Evolutionary conservation across 2,888 invertebrate genomes (phyloP).

Genomic region (Rhagonycha lutea): DNA sequence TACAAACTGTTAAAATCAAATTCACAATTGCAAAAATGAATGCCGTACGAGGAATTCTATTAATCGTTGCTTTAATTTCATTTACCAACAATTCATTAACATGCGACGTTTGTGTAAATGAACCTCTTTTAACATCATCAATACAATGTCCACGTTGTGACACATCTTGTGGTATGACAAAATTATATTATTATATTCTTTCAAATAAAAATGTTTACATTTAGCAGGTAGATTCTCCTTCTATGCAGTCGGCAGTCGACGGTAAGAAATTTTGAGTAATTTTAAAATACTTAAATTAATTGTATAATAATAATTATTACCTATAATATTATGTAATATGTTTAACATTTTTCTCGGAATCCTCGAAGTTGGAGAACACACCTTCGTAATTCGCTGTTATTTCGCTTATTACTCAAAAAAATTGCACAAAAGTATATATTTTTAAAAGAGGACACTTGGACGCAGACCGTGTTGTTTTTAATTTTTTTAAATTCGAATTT

Average conservation of each 20-base stretch:
- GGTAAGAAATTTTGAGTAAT: not conserved
- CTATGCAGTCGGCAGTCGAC: not conserved
- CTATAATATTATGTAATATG: too few relatives aligned
- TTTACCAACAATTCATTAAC: not conserved
- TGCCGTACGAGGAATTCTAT: not conserved
- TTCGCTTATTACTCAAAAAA: too few relatives aligned
- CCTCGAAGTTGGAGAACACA: too few relatives aligned
- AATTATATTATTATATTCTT: not conserved
- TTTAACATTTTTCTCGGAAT: too few relatives aligned
- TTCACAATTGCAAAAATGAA: not conserved
- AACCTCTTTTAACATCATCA: conserved; percentile 3
- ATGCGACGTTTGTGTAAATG: conserved; percentile 4
- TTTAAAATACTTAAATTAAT: not conserved
- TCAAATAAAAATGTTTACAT: not conserved
- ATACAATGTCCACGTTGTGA: not conserved
- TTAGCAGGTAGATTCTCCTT: not conserved
- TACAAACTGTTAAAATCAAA: too few relatives aligned
- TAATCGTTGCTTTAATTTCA: not conserved
- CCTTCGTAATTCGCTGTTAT: too few relatives aligned
- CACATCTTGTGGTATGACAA: not conserved
- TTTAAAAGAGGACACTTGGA: too few relatives aligned
- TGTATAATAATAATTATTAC: too few relatives aligned
- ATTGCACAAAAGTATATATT: too few relatives aligned
- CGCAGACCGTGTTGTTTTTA: too few relatives aligned
- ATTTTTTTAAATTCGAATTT: too few relatives aligned